Evolutionary conservation across 1,140 invertebrate genomes (phyloP), one percentile per base, ranked within the genome.

Genomic region (Drosophila novamexicana): DNA sequence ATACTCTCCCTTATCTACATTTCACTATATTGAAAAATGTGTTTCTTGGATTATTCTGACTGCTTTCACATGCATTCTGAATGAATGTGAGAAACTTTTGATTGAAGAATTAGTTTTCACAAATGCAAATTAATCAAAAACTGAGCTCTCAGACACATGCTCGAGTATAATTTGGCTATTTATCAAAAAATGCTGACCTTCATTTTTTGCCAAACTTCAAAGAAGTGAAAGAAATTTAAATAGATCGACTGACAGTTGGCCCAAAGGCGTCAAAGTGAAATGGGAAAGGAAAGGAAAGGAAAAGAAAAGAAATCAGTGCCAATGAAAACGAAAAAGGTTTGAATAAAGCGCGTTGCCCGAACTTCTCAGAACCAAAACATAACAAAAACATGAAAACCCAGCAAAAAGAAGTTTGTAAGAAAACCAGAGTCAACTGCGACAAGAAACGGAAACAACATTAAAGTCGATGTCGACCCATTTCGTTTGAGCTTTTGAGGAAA

Each of bases 311-410:
- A 86, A 86, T 86, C 79, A 77, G 79, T 77, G 79, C 71, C 73
- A 83, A 86, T 88, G 83, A 88, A 86, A 86, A 88, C 67, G 83
- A 86, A 86, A 88, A 86, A 86, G 49, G 50, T 88, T 79, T 68
- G 61, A 66, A 77, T 68, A 65, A 64, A 53, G 74, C 40, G 61
- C 57, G 50, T 44, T n/a, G 59, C 36, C 22, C 66, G 54, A 85
- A 81, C 82, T 73, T 79, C 70, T 34, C 52, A 86, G 83, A 86
- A 83, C 69, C 61, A 73, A 88, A 79, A 49, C 16, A 29, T 61
- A 75, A 44, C 47, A 61, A 37, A 44, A 47, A 62, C 9, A 54
- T 14, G 32, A 59, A 49, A 36, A 12, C 18, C 36, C 40, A 62
- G 73, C 66, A 77, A 61, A 73, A 50, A 39, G 58, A 59, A 14